Percentiles rank a stretch among this genome's conserved stretches.
phyloP scores from a whole-genome alignment of 2,113 vertebrate species.

The Vidua macroura region DNA sequence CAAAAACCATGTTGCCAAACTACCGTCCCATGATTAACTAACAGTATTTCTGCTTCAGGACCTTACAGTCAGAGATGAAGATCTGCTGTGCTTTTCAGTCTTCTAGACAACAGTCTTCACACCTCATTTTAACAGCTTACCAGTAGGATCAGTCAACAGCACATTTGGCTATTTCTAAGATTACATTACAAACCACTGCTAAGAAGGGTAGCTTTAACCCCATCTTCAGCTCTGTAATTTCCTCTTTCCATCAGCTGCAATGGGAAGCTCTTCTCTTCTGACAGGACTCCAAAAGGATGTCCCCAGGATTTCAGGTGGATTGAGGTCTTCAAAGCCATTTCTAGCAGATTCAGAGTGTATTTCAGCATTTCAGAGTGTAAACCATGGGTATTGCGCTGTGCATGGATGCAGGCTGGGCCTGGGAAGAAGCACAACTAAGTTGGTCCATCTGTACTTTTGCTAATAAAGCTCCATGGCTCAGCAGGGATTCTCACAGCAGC shows the following conservation, averaged over 20 bases:
- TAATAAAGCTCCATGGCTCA: background rate
- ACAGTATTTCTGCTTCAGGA: background rate
- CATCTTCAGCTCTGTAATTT: background rate
- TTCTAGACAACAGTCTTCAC: background rate
- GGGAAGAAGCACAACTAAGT: background rate
- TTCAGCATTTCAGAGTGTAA: background rate
- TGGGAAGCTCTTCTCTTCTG: background rate
- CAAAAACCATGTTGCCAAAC: background rate
- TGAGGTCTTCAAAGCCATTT: background rate
- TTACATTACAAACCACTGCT: background rate
- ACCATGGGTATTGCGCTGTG: rapidly evolving
- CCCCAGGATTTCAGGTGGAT: background rate
- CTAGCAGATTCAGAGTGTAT: background rate
- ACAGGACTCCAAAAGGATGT: background rate
- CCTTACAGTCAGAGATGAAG: background rate
- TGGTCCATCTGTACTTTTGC: background rate
- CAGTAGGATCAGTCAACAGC: background rate
- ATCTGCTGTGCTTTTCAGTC: background rate
- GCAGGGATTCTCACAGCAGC: background rate
- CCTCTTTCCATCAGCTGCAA: background rate
- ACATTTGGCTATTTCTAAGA: background rate
- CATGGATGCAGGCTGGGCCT: background rate
- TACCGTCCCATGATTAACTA: background rate
- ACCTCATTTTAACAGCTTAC: background rate
- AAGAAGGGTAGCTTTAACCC: background rate